Base-by-base conservation (phyloP, 37 sponge, comb jelly and placozoan species). In the Bolinopsis microptera region DNA sequence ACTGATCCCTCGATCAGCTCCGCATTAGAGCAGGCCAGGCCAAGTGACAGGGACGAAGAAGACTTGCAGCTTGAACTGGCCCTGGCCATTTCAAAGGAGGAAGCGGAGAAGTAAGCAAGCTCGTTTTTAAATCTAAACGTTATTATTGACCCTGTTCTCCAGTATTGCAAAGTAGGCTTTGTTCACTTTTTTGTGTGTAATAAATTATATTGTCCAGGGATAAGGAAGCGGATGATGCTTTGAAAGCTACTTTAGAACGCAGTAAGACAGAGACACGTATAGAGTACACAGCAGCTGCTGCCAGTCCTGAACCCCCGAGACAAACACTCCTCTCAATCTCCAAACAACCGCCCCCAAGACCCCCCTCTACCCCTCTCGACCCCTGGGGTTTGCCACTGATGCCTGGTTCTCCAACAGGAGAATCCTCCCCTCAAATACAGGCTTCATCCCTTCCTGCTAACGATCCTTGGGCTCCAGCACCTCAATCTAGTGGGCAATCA, bases 11-110 rank as follows among this genome's bases (percentile, higher is more conserved):
- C 36, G 34, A 32, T 70, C 22, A 76, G 39, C 0, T 93, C 93
- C 39, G 93, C 83, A 67, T 93, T 97, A 18, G 95, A 95, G 35
- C 96, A 96, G 83, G 97, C 97, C 23, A 37, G 95, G 61, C 98
- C 99, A 0, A 30, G 92, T 25, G 83, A 94, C 69, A 33, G 39
- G 2, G 95, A 83, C 68, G 99, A 99, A 35, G 99, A 99, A 48
- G 98, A 96, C 76, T 39, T 99, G 92, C 99, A 99, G 94, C 93
- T 99, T 36, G 94, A 95, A 76, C 94, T 99, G 75, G 99, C 99
- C 9, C 83, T 99, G 21, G 95, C 95, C 74, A 95, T 99, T 72
- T 96, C 97, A 35, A 96, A 96, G 36, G 95, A 99, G 74, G 96
- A 96, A 76, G 96, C 97, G 0, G 97, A 99, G 0, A 93, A 96